Evolutionary conservation across 2,888 invertebrate species (phyloP).

Genomic region (Oxycera nigricornis): DNA sequence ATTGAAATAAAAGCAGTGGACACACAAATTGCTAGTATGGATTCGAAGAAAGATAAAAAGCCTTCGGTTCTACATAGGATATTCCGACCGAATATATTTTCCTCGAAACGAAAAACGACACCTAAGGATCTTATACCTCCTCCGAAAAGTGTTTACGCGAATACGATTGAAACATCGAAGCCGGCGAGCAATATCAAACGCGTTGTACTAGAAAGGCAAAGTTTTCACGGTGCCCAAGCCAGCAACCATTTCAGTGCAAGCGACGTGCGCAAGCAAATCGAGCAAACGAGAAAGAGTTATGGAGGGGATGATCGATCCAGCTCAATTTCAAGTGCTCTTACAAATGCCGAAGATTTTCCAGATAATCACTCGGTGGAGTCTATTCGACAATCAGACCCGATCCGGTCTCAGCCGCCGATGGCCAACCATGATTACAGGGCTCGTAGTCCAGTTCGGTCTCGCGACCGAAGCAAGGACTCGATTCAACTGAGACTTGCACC

Average conservation of each 20-base stretch:
- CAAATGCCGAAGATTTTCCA: constrained; percentile 53
- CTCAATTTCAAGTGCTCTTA: constrained; percentile 56
- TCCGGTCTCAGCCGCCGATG: background rate
- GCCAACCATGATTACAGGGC: no score
- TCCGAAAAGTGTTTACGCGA: constrained; percentile 51
- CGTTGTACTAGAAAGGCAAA: constrained; percentile 57
- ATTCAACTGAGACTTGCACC: background rate
- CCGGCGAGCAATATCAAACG: constrained; percentile 54
- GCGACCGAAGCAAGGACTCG: constrained; percentile 41
- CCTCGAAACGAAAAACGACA: constrained; percentile 57
- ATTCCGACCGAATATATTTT: constrained; percentile 58
- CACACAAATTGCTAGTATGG: constrained; percentile 11
- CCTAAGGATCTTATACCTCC: constrained; percentile 55
- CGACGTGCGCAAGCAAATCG: constrained; percentile 51
- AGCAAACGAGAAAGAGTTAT: constrained; percentile 53
- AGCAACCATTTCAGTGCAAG: constrained; percentile 48
- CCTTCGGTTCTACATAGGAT: constrained; percentile 59
- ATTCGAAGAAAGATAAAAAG: constrained; percentile 54
- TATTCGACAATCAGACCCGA: background rate
- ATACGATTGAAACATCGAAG: constrained; percentile 8
- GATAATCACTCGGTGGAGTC: constrained; percentile 43
- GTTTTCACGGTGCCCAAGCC: constrained; percentile 52
- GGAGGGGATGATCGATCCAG: constrained; percentile 53
- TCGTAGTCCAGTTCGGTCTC: background rate
- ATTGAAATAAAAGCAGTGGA: background rate